phyloP scores from a whole-genome alignment of 1,140 invertebrate species.

The Proctacanthus coquilletti region DNA sequence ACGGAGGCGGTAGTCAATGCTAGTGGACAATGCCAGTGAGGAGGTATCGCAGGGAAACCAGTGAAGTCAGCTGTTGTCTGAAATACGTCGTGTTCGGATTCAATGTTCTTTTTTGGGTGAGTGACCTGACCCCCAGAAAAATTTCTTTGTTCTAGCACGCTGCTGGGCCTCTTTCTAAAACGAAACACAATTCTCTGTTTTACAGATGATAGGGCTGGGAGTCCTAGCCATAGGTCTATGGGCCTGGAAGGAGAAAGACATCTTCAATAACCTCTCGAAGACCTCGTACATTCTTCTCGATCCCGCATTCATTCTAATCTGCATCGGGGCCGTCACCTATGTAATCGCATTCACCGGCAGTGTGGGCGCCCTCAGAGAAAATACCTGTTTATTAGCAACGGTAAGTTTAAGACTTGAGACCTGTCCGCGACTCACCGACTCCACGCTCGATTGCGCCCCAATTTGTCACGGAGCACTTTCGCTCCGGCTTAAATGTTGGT shows the following conservation, averaged over 20 bases:
- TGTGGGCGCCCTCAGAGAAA: slow-evolving; percentile 85
- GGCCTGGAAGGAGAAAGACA: slow-evolving; percentile 96
- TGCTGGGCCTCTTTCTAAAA: too few species aligned
- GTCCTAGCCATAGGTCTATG: slow-evolving; percentile 83
- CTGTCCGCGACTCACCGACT: too few species aligned
- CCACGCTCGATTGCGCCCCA: background rate
- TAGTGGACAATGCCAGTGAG: slow-evolving; percentile 37
- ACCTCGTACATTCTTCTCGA: slow-evolving; percentile 84
- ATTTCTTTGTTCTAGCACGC: background rate
- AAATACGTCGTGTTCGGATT: slow-evolving; percentile 96
- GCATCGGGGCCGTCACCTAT: slow-evolving; percentile 80
- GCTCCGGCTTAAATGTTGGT: too few species aligned
- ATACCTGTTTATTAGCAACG: slow-evolving; percentile 73
- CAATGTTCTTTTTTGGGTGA: slow-evolving; percentile 95
- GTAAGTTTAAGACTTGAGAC: too few species aligned
- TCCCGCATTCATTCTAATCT: slow-evolving; percentile 89
- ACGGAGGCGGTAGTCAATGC: too few species aligned
- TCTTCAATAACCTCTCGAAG: slow-evolving; percentile 78
- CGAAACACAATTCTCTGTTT: slow-evolving; percentile 23
- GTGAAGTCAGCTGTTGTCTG: slow-evolving; percentile 91
- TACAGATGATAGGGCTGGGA: slow-evolving; percentile 68
- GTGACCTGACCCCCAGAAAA: slow-evolving; percentile 15
- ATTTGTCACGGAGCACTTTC: too few species aligned
- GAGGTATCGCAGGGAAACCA: slow-evolving; percentile 69
- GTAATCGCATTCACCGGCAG: slow-evolving; percentile 93